These are phyloP conservation scores for Porites lobata DNA, from an alignment of 92 coral and sea anemone genomes.

Conservation along the genomic window DNA sequence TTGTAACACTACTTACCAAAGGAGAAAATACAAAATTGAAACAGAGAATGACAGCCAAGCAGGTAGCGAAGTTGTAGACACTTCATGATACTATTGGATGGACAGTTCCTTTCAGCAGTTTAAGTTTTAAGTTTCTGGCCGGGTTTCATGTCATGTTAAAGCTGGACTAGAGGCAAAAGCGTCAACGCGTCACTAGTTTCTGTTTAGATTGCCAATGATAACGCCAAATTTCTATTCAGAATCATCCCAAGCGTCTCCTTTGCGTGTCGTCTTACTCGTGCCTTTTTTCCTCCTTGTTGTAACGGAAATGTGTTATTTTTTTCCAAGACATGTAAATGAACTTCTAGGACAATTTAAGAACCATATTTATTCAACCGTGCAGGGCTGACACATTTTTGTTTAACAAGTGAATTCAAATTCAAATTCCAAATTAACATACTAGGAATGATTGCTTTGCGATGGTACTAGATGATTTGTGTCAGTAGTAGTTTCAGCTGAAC, in stretches of 20 bases:
- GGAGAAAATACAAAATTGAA: neutral
- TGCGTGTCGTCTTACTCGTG: neutral
- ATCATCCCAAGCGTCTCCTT: neutral
- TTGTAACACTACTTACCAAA: neutral
- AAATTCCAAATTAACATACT: neutral
- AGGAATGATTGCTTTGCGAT: neutral
- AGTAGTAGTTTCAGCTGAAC: neutral
- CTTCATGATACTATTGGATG: neutral
- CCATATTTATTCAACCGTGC: neutral
- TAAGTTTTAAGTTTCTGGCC: too few relatives aligned
- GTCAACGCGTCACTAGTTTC: neutral
- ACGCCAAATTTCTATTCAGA: neutral
- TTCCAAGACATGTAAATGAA: constrained; percentile 1
- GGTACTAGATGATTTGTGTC: neutral
- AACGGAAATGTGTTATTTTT: neutral
- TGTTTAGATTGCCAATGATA: neutral
- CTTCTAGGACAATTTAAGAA: neutral
- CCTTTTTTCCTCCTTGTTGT: neutral
- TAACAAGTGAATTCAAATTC: neutral
- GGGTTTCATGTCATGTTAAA: too few relatives aligned
- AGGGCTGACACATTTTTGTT: constrained; percentile 1
- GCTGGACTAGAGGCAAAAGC: neutral
- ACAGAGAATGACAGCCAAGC: neutral
- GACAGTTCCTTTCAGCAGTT: too few relatives aligned
- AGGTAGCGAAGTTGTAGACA: neutral